Conservation (phyloP, 2,888 invertebrate species). For the Hololepta plana region DNA sequence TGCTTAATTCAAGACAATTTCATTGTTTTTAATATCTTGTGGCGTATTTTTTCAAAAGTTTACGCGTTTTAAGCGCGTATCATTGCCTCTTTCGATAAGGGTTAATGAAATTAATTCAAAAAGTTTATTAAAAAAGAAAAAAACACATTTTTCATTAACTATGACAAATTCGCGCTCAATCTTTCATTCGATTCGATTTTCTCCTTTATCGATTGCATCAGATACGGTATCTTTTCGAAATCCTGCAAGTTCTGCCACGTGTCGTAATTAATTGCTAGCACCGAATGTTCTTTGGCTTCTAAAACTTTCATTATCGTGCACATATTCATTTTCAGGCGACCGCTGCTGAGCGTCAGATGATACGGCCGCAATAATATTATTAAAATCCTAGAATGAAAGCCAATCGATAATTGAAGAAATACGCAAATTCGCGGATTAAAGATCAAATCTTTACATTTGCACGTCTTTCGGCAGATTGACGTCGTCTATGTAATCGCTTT, state of each 20-base stretch:
- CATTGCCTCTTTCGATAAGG: too few relatives aligned
- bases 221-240: constrained; percentile 41
- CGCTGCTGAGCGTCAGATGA: constrained; percentile 40
- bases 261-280: constrained; percentile 33
- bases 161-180: too few relatives aligned
- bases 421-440: constrained; percentile 2
- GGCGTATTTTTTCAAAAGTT: too few relatives aligned
- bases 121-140: too few relatives aligned
- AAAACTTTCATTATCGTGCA: constrained; percentile 34
- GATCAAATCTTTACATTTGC: constrained; percentile 26
- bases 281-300: constrained; percentile 34
- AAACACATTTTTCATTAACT: too few relatives aligned
- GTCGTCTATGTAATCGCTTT: neutral
- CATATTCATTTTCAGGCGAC: constrained; percentile 33
- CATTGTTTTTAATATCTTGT: too few relatives aligned
- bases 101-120: too few relatives aligned
- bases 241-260: constrained; percentile 35
- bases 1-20: too few relatives aligned
- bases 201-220: constrained; percentile 39
- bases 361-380: constrained; percentile 33
- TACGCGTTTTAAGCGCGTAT: too few relatives aligned
- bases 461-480: constrained; percentile 10
- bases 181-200: constrained; percentile 19
- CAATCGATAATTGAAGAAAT: constrained; percentile 5
- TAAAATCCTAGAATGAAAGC: constrained; percentile 33